phyloP scores from a whole-genome alignment of 53 echinoderm and acorn worm genomes.

The Hippasteria phrygiana region DNA sequence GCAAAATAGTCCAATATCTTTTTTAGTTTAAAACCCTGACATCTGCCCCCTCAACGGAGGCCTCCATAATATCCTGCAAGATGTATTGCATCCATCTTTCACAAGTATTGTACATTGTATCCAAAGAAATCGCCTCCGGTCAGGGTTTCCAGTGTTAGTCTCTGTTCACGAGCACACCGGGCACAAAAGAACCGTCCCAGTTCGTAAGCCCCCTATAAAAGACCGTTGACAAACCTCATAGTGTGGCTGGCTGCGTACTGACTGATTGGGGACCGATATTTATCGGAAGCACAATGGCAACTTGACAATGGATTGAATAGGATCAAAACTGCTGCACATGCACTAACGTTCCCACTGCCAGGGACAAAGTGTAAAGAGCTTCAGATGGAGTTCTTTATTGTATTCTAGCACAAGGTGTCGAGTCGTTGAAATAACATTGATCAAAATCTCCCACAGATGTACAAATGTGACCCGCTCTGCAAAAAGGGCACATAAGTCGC shows the following conservation, averaged over 20 bases:
- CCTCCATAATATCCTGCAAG: no score
- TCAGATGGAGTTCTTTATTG: background rate
- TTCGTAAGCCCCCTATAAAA: constrained; percentile 15
- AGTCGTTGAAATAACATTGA: background rate
- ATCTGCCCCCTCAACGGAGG: no score
- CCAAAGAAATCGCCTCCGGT: background rate
- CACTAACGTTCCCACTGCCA: background rate
- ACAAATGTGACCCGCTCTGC: no score
- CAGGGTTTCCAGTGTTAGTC: background rate
- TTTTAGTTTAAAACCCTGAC: no score
- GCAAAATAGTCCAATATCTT: no score
- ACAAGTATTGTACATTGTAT: background rate
- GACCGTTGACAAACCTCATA: constrained; percentile 1
- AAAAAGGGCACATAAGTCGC: no score
- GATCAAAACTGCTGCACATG: background rate
- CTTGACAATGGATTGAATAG: background rate
- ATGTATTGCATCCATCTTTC: background rate
- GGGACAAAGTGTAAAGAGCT: background rate
- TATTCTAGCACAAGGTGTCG: no score
- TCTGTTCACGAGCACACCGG: background rate
- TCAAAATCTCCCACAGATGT: background rate
- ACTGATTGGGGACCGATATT: background rate
- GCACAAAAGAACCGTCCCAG: background rate
- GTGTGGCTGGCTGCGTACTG: background rate
- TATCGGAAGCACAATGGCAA: background rate